Percentiles rank a stretch among this genome's conserved stretches.
Conservation (phyloP, 2,797 vertebrate species). For the Sarcoramphus papa region DNA sequence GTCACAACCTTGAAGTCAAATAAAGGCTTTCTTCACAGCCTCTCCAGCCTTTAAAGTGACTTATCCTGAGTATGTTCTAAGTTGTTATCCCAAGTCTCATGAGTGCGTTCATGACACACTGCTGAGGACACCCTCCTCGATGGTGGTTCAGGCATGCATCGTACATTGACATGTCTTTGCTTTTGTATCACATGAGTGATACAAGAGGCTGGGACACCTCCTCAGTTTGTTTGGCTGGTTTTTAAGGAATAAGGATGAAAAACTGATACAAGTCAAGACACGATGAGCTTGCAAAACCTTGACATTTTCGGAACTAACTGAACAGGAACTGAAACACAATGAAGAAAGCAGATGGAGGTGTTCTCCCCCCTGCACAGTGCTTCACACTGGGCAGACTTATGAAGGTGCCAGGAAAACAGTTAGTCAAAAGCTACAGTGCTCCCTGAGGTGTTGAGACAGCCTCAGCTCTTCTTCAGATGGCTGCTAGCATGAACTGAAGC, state of each 20-base stretch:
- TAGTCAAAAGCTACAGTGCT: not conserved
- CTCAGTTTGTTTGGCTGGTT: not conserved
- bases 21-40: not conserved
- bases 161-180: not conserved
- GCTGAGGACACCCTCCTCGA: not conserved
- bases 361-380: not conserved
- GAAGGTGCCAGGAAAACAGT: not conserved
- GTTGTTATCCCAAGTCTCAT: not conserved
- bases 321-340: not conserved
- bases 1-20: not conserved
- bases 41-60: not conserved
- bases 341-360: not conserved
- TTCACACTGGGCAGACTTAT: not conserved
- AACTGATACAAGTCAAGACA: not conserved
- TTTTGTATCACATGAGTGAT: not conserved
- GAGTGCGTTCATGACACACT: not conserved
- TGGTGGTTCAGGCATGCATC: fast-evolving
- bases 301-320: not conserved
- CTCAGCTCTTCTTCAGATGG: not conserved
- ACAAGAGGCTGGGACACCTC: not conserved
- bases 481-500: not conserved
- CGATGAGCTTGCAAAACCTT: not conserved
- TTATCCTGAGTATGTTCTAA: not conserved
- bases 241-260: not conserved
- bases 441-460: not conserved